Conservation (phyloP, 2,797 vertebrate species). For the Chaetophractus vellerosus region DNA sequence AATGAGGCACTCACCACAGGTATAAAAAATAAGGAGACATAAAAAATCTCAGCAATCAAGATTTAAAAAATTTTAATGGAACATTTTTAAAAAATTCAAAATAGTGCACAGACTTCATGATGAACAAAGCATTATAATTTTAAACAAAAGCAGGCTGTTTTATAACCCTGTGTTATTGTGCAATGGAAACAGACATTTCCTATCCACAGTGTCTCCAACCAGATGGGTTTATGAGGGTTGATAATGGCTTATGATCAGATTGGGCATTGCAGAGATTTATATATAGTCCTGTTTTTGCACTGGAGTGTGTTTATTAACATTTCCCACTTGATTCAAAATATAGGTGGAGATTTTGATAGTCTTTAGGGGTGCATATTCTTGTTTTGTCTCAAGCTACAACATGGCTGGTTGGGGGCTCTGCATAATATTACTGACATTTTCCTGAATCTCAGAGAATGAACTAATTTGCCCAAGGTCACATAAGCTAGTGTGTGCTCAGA, state of each 20-base stretch:
- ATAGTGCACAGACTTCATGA: neutral
- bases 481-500: neutral
- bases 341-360: neutral
- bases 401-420: neutral
- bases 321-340: conserved; percentile 9
- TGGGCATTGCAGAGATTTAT: neutral
- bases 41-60: neutral
- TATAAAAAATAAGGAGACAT: neutral
- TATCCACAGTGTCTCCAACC: neutral
- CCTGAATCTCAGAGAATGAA: conserved; percentile 2
- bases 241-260: neutral
- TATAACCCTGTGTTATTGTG: neutral
- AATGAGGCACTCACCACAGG: neutral
- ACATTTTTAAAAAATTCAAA: neutral
- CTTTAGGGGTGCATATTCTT: neutral
- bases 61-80: neutral
- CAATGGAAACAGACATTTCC: neutral
- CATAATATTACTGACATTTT: neutral
- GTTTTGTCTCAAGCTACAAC: neutral
- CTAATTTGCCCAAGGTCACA: neutral
- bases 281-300: neutral
- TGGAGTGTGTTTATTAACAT: neutral
- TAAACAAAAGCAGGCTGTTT: conserved; percentile 38
- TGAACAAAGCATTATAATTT: neutral
- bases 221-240: neutral